Percentiles rank a stretch among this genome's conserved stretches.
Evolutionary conservation across 2,113 vertebrate species (phyloP).

Genomic region (Callipepla californica): DNA sequence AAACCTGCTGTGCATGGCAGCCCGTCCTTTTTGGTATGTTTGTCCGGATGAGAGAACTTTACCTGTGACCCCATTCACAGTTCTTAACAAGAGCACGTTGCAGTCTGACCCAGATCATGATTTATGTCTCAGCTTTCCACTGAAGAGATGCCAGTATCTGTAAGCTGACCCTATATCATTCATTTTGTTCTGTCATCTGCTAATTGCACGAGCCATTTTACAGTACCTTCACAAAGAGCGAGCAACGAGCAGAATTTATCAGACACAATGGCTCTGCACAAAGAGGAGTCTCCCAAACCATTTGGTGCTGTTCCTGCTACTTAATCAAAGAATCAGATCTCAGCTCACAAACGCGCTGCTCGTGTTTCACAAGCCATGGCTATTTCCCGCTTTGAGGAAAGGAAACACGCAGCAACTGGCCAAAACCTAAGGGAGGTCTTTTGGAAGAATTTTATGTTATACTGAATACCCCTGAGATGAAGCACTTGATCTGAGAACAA

Average conservation of each 20-base stretch:
- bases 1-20: neutral
- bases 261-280: neutral
- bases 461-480: neutral
- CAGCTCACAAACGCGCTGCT: neutral
- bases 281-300: slow-evolving; percentile 7
- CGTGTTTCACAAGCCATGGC: neutral
- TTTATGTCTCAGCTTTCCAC: slow-evolving; percentile 37
- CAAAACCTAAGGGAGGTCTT: neutral
- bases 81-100: neutral
- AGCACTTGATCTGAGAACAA: neutral
- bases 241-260: neutral
- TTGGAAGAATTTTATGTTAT: neutral
- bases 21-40: neutral
- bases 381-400: neutral
- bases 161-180: slow-evolving; percentile 5
- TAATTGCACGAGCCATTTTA: neutral
- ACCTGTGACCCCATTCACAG: neutral
- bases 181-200: slow-evolving; percentile 12
- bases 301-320: neutral
- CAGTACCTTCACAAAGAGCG: neutral
- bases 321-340: neutral
- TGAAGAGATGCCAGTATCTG: slow-evolving; percentile 46
- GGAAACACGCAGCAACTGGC: neutral
- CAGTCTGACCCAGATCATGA: neutral
- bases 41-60: neutral